Percentiles rank a stretch among this genome's conserved stretches.
Conservation (phyloP, 2,113 vertebrate genomes). For the Spheniscus mendiculus region DNA sequence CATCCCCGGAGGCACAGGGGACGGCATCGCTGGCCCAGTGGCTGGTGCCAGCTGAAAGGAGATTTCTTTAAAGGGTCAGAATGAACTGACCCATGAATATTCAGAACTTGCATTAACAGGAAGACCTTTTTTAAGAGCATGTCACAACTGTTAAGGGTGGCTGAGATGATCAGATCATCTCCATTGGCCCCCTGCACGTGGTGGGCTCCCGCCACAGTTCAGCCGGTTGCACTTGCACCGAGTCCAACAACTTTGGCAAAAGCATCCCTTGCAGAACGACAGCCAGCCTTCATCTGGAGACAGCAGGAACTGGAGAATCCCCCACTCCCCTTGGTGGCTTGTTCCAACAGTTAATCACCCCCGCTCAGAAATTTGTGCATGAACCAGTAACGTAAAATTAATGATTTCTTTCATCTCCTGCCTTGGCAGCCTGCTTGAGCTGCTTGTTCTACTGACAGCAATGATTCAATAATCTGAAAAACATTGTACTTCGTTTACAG, state of each 20-base stretch:
- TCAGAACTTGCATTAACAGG: neutral
- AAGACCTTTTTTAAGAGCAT: neutral
- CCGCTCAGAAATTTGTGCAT: neutral
- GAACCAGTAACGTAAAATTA: neutral
- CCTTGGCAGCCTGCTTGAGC: conserved; percentile 5
- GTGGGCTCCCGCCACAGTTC: neutral
- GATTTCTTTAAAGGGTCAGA: neutral
- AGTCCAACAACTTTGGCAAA: neutral
- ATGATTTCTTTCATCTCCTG: conserved; percentile 18
- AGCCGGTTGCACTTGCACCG: neutral
- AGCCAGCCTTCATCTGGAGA: neutral
- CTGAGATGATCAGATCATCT: neutral
- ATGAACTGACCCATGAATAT: neutral
- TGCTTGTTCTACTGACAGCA: conserved; percentile 16
- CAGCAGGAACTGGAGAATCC: neutral
- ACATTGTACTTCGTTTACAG: neutral
- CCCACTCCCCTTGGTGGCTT: neutral
- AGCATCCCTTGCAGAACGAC: neutral
- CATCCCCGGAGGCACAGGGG: neutral
- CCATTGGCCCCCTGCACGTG: neutral
- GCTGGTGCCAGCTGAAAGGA: neutral
- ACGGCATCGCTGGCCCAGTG: neutral
- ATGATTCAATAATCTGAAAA: conserved; percentile 26
- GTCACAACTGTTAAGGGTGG: neutral
- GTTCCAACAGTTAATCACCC: neutral